phyloP scores from a whole-genome alignment of 2,888 invertebrate species.

The Beris morrisii region DNA sequence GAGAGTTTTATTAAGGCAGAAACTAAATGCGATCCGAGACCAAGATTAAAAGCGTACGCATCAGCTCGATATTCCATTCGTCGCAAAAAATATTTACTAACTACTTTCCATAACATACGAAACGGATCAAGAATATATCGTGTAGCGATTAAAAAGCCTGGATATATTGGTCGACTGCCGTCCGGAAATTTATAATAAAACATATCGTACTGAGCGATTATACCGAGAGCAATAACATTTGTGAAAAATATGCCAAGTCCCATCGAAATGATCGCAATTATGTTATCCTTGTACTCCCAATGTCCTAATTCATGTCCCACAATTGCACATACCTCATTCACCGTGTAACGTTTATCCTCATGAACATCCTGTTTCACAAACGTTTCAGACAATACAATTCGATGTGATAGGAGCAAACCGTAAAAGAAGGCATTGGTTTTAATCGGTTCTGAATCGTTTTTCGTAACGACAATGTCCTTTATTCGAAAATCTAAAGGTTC shows the following conservation, averaged over 20 bases:
- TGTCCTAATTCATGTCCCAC: conserved; percentile 16
- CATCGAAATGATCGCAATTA: neutral
- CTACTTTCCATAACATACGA: neutral
- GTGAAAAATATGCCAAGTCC: too few relatives aligned
- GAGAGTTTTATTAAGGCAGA: neutral
- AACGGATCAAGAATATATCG: conserved; percentile 12
- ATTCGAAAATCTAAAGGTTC: conserved; percentile 3
- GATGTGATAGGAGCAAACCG: neutral
- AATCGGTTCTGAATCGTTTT: neutral
- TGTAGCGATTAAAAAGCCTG: conserved; percentile 1
- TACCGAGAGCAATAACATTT: neutral
- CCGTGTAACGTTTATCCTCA: neutral
- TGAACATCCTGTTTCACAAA: neutral
- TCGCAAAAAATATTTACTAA: neutral
- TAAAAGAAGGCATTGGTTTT: conserved; percentile 3
- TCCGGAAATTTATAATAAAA: conserved; percentile 12
- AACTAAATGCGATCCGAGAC: conserved; percentile 1
- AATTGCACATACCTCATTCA: conserved; percentile 10
- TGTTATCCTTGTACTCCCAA: conserved; percentile 12
- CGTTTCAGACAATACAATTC: conserved; percentile 5
- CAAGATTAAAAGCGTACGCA: neutral
- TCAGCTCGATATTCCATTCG: conserved; percentile 2
- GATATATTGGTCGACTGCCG: conserved; percentile 7
- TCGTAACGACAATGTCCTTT: neutral
- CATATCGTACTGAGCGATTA: conserved; percentile 5